phyloP scores from a whole-genome alignment of 2,888 invertebrate genomes.

The Linnaemya tessellans region DNA sequence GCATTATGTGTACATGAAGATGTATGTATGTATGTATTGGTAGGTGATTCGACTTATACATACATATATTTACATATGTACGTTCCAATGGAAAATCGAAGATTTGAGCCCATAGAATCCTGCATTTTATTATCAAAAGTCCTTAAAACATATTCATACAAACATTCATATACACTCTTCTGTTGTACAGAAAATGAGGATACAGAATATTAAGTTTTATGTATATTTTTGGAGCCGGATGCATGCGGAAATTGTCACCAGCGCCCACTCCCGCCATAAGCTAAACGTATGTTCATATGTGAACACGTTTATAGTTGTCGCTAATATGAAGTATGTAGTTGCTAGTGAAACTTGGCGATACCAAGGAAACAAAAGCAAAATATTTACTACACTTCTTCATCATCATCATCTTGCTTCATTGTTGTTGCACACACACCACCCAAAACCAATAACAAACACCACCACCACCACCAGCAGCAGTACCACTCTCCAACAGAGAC shows the following conservation, averaged over 20 bases:
- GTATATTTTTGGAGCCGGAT: slow-evolving; percentile 46
- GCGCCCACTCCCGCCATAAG: slow-evolving; percentile 60
- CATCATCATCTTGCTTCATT: slow-evolving; percentile 48
- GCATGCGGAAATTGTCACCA: slow-evolving; percentile 64
- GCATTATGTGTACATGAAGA: background rate
- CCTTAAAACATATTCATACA: background rate
- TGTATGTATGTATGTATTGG: background rate
- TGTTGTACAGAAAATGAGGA: slow-evolving; percentile 3
- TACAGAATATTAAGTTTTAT: background rate
- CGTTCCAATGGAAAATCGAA: no score
- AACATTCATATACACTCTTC: background rate
- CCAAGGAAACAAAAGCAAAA: slow-evolving; percentile 74
- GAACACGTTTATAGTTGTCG: slow-evolving; percentile 70
- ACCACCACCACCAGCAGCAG: slow-evolving; percentile 41
- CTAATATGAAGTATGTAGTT: slow-evolving; percentile 72
- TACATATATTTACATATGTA: background rate
- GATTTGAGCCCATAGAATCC: background rate
- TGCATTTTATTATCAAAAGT: background rate
- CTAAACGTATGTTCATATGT: slow-evolving; percentile 53
- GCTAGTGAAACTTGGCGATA: slow-evolving; percentile 72
- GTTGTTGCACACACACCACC: slow-evolving; percentile 44
- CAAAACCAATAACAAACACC: slow-evolving; percentile 54
- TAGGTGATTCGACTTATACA: background rate
- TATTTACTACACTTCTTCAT: slow-evolving; percentile 73
- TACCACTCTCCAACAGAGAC: slow-evolving; percentile 23